phyloP scores from a whole-genome alignment of 2,888 invertebrate genomes.

The Lapara coniferarum region DNA sequence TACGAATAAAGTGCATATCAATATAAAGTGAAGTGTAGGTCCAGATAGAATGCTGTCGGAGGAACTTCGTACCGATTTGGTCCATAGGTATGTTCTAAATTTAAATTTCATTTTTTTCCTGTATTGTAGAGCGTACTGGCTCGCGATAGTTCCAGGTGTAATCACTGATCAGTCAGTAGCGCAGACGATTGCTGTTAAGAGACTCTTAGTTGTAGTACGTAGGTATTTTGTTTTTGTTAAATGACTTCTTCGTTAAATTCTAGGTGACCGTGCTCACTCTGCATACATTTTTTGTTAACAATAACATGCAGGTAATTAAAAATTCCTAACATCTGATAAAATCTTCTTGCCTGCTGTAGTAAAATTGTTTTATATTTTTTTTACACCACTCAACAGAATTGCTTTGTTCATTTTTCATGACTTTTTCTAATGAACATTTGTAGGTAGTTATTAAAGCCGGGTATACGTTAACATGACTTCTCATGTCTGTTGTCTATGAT shows the following conservation, averaged over 20 bases:
- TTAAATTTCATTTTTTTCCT: conserved; percentile 21
- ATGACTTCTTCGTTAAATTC: not conserved
- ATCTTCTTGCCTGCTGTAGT: conserved; percentile 1
- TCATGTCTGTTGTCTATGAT: too few relatives aligned
- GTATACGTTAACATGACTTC: too few relatives aligned
- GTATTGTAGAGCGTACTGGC: not conserved
- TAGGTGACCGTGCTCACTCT: not conserved
- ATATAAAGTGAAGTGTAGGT: conserved; percentile 10
- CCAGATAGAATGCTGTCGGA: conserved; percentile 38
- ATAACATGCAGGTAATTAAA: conserved; percentile 9
- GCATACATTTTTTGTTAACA: conserved; percentile 5
- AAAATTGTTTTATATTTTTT: conserved; percentile 21
- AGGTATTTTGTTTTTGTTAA: not conserved
- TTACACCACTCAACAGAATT: not conserved
- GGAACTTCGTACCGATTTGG: conserved; percentile 43
- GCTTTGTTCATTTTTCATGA: not conserved
- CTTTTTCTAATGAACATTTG: not conserved
- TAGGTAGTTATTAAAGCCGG: not conserved
- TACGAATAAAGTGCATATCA: conserved; percentile 22
- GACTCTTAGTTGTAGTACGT: not conserved
- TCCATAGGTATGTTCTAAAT: conserved; percentile 46
- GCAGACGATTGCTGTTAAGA: not conserved
- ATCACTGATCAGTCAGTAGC: not conserved
- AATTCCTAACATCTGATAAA: conserved; percentile 17
- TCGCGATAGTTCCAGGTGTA: conserved; percentile 2